These are phyloP conservation scores for Manis crassicaudata DNA, from an alignment of 2,797 vertebrate genomes.

Conservation along the genomic window DNA sequence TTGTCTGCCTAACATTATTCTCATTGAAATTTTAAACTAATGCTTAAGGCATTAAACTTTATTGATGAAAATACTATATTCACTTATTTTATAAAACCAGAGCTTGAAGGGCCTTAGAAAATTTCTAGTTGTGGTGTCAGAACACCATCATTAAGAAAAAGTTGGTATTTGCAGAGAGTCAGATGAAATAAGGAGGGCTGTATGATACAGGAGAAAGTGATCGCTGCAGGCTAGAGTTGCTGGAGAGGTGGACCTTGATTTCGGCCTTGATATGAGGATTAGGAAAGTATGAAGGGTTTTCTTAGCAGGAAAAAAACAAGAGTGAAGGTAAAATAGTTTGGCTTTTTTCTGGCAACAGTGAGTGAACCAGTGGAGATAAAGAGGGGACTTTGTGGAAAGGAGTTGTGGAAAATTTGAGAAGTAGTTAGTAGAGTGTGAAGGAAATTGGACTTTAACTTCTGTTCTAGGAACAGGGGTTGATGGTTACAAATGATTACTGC, in stretches of 20 bases:
- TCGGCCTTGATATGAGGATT: not conserved
- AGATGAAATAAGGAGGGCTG: not conserved
- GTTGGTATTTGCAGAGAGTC: not conserved
- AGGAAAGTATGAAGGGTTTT: not conserved
- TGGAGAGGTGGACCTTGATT: not conserved
- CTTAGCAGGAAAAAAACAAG: not conserved
- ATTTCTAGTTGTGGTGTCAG: not conserved
- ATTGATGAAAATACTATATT: conserved; percentile 74
- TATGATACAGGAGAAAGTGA: not conserved
- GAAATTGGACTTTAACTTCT: not conserved
- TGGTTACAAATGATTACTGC: not conserved
- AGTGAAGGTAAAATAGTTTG: not conserved
- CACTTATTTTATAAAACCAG: conserved; percentile 68
- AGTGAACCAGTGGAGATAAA: not conserved
- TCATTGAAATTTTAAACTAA: conserved; percentile 68
- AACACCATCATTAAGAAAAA: not conserved
- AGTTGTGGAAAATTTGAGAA: not conserved
- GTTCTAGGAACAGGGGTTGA: not conserved
- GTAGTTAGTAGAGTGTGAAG: not conserved
- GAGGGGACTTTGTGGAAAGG: not conserved
- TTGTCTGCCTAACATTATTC: conserved; percentile 65
- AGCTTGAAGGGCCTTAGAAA: conserved; percentile 66
- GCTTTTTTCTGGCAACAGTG: not conserved
- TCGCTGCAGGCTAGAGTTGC: not conserved
- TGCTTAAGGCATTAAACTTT: conserved; percentile 67